Base-by-base conservation (phyloP, 1,140 invertebrate genomes). In the Anagrus nilaparvatae region DNA sequence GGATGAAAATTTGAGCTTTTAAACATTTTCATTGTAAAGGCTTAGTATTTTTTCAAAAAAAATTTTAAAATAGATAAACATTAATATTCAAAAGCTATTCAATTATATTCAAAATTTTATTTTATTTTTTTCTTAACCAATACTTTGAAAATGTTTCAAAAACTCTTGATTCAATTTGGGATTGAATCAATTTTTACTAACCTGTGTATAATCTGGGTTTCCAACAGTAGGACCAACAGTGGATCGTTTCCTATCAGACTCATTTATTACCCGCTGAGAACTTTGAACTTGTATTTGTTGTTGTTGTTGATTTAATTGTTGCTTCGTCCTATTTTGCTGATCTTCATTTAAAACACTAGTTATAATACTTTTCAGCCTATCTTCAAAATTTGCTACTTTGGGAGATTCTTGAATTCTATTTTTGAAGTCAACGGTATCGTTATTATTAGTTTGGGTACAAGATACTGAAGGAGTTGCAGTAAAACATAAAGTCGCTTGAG, bases 331-430 rank as follows among this genome's bases (percentile, higher is more conserved):
- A 44, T 73, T 72, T 42, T 75, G 73, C 44, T 81, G 76, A 60
- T 90, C 85, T 58, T 91, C 87, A 60, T 92, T 91, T 4, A 94
- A 61, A 14, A 87, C 86, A 27, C 82, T 87, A 4, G 87, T 91
- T 38, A 94, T 92, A 35, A 94, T 91, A 60, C 82, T 87, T 62
- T 92, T 91, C 4, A 94, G 70, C n/a, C 87, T 72, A 61, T 92
- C 87, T 59, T 93, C 87, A 58, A 89, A 92, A 62, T 91, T 87
- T 16, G 82, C 81, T 17, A 89, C 82, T 54, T 83, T 78, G 0
- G 84, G 84, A 12, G 86, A 81, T 59, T 88, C 83, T 52, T 84
- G 80, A 43, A 74, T 72, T 6, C 14, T 31, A 7, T 7, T 6
- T 31, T 14, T 10, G 30, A 7, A 18, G 3, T 20, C 12, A 5